Evolutionary conservation across 1,140 invertebrate genomes (phyloP).

Genomic region (Drosophila gunungcola): DNA sequence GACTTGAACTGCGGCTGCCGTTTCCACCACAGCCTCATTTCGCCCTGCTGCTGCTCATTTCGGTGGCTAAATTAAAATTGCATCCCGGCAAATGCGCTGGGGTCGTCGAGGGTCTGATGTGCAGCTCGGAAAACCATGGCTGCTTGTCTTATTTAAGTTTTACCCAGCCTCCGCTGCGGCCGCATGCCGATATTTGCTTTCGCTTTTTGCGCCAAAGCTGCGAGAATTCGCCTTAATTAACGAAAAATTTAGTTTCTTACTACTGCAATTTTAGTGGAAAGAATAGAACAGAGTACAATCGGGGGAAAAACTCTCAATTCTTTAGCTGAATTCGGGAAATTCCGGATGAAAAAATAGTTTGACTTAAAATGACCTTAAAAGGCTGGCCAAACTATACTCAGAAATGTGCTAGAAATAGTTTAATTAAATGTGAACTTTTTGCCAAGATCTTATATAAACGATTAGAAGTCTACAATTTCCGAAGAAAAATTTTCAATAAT

Average conservation of each 20-base stretch:
- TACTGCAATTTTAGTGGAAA: slow-evolving; percentile 10
- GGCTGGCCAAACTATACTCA: no score
- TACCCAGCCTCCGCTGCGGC: slow-evolving; percentile 13
- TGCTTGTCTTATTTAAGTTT: slow-evolving; percentile 53
- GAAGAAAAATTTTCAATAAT: no score
- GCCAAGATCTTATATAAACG: no score
- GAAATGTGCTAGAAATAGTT: no score
- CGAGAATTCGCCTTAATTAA: slow-evolving; percentile 44
- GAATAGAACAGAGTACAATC: neutral
- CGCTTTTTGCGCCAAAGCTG: slow-evolving; percentile 35
- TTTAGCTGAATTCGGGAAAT: neutral
- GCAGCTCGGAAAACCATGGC: neutral
- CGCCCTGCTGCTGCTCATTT: slow-evolving; percentile 63
- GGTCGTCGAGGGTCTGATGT: slow-evolving; percentile 35
- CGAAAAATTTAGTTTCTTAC: slow-evolving; percentile 36
- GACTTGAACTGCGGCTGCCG: slow-evolving; percentile 22
- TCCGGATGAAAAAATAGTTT: no score
- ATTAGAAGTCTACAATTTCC: no score
- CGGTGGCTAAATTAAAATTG: slow-evolving; percentile 77
- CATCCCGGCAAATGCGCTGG: slow-evolving; percentile 62
- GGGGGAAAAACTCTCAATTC: neutral
- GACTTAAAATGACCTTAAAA: no score
- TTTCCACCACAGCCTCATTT: slow-evolving; percentile 25
- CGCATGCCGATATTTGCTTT: slow-evolving; percentile 51
- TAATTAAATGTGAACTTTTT: no score